Evolutionary conservation across 2,113 vertebrate genomes (phyloP), one percentile per base, ranked within the genome.

Genomic region (Sciurus niger): DNA sequence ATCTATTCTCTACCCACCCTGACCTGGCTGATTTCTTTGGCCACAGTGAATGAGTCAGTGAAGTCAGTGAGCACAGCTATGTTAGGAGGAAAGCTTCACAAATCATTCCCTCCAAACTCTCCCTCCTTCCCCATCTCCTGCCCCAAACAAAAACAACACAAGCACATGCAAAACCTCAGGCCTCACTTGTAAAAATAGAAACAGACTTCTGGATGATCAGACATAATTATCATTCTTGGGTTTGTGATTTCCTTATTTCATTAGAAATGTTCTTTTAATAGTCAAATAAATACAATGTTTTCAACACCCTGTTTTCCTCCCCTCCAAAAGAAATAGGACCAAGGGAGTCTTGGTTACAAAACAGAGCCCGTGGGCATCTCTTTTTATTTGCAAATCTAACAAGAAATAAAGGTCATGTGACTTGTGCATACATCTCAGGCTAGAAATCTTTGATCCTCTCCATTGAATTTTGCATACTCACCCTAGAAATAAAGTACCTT

Each of bases 231-330:
- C 55, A 85, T 77, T 88, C 32, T 80, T 82, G 7, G 28, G n/a
- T 37, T 80, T 93, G 72, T 24, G 43, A 58, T 40, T 94, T 67
- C 87, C 40, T 87, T 53, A 70, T 83, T 86, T 67, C 30, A 17
- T 34, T 88, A 87, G 37, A 95, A 94, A 51, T 76, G 16, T 73
- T 94, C 16, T 90, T 78, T 72, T 58, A 89, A 80, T 70, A 80
- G 40, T 79, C 43, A 93, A 77, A 53, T n/a, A 65, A 89, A 84
- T n/a, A 51, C 14, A 46, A 22, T 34, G 53, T 94, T 80, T 95
- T 22, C 22, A 93, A 40, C 1, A 10, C 4, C 4, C 16, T 90
- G 30, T 40, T 85, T 37, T 2, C 65, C 80, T 28, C 18, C 53
- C 34, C n/a, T 46, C 46, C 6, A 72, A 74, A 82, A 46, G 5